These are phyloP conservation scores for Conistra vaccinii DNA, from an alignment of 2,888 invertebrate species.

Conservation along the genomic window DNA sequence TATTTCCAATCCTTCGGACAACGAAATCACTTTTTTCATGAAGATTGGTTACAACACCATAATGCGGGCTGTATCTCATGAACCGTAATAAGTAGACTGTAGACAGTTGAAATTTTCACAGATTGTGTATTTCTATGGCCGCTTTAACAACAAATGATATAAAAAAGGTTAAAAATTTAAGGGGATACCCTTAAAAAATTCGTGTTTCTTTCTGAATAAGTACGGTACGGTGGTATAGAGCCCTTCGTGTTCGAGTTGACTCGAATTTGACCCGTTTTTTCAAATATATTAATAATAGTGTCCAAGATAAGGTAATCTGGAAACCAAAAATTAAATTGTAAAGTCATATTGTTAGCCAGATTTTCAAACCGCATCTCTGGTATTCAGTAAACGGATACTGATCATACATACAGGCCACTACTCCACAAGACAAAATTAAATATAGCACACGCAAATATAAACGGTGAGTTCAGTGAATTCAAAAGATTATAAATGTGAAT, in stretches of 20 bases:
- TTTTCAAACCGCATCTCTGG: background rate
- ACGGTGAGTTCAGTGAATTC: slow-evolving; percentile 55
- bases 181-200: too few species aligned
- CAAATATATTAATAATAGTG: too few species aligned
- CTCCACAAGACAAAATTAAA: slow-evolving; percentile 36
- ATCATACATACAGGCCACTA: background rate
- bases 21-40: background rate
- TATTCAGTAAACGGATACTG: background rate
- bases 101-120: too few species aligned
- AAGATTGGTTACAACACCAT: background rate
- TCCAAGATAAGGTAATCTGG: background rate
- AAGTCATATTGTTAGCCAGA: background rate
- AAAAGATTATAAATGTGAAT: slow-evolving; percentile 67
- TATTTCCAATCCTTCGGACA: background rate
- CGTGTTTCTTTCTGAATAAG: too few species aligned
- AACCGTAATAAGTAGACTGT: too few species aligned
- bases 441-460: slow-evolving; percentile 49
- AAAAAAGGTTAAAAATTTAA: too few species aligned
- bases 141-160: too few species aligned
- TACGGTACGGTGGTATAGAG: too few species aligned
- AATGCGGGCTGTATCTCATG: too few species aligned
- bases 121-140: too few species aligned
- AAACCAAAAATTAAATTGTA: background rate
- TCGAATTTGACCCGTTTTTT: too few species aligned
- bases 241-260: too few species aligned